Percentiles rank a stretch among this genome's conserved stretches.
Conservation (phyloP, 2,113 vertebrate species). For the Bambusicola thoracicus region DNA sequence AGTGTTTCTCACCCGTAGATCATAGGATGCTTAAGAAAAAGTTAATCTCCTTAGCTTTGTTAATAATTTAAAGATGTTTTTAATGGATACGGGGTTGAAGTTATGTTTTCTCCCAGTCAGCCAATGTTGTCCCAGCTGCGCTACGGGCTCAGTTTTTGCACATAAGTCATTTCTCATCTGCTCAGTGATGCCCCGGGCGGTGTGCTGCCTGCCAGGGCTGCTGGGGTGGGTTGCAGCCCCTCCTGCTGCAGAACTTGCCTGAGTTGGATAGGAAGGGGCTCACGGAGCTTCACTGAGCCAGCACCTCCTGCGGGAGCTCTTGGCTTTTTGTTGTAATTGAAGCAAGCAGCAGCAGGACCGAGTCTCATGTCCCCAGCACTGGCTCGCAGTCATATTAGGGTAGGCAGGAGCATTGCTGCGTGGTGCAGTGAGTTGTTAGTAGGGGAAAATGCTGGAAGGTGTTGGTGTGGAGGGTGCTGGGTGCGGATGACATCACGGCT, state of each 20-base stretch:
- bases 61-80: not conserved
- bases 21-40: not conserved
- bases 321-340: not conserved
- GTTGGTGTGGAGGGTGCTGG: rapidly evolving
- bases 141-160: not conserved
- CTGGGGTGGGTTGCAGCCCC: not conserved
- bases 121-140: not conserved
- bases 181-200: not conserved
- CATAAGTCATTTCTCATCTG: not conserved
- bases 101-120: not conserved
- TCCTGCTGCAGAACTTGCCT: not conserved
- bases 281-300: not conserved
- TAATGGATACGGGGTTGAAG: not conserved
- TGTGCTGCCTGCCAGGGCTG: not conserved
- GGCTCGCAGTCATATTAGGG: not conserved
- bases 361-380: not conserved
- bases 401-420: not conserved
- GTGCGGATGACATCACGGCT: rapidly evolving
- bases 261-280: not conserved
- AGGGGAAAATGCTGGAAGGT: not conserved
- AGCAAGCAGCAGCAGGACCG: not conserved
- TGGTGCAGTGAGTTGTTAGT: not conserved
- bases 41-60: not conserved
- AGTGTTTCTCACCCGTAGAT: rapidly evolving
- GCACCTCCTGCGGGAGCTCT: not conserved